These are phyloP conservation scores for Chauna torquata DNA, from an alignment of 2,113 vertebrate species.

Conservation along the genomic window DNA sequence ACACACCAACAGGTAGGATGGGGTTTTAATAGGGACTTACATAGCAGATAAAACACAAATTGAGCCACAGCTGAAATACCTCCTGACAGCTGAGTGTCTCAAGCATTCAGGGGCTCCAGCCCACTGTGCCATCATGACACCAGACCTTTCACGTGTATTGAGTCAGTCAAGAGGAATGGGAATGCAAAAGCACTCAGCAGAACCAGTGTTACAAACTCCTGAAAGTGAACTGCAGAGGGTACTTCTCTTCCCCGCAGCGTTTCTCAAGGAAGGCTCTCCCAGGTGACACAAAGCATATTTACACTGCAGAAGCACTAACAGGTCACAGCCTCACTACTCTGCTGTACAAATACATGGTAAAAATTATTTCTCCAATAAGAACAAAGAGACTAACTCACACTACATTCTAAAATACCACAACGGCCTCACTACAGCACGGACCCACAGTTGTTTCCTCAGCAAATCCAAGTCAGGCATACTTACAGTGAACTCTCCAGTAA, in stretches of 20 bases:
- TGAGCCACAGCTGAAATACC: neutral
- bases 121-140: too few relatives aligned
- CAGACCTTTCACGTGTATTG: neutral
- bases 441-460: neutral
- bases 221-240: neutral
- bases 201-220: neutral
- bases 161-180: neutral
- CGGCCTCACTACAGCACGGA: neutral
- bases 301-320: neutral
- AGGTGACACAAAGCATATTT: neutral
- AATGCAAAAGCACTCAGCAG: neutral
- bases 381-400: rapidly evolving
- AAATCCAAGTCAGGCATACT: conserved; percentile 56
- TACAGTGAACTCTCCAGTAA: conserved; percentile 98
- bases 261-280: neutral
- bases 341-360: neutral
- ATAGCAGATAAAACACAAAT: neutral
- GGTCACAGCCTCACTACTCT: neutral
- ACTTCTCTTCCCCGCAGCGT: neutral
- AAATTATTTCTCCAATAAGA: neutral
- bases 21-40: neutral
- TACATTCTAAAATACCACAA: neutral
- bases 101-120: neutral
- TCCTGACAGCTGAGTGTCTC: neutral
- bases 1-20: neutral